phyloP scores from a whole-genome alignment of 2,113 vertebrate species.

The Todiramphus saurophagus region DNA sequence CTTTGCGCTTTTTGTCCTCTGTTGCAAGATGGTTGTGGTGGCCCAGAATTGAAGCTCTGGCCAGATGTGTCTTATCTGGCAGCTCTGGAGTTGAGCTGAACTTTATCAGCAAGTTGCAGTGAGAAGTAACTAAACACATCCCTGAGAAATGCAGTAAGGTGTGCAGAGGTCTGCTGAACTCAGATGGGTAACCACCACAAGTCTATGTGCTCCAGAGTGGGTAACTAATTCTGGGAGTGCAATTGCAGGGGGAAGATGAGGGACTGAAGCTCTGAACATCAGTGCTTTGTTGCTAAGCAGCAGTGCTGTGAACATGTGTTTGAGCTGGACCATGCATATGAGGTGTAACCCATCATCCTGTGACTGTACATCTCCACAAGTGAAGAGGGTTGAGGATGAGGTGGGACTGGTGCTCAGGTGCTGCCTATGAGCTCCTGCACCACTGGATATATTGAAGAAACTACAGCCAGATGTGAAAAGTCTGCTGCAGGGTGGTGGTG shows the following conservation, averaged over 20 bases:
- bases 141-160: fast-evolving
- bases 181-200: background rate
- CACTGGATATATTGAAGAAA: background rate
- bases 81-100: background rate
- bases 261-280: background rate
- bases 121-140: background rate
- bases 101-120: background rate
- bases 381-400: background rate
- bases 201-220: background rate
- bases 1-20: background rate
- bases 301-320: background rate
- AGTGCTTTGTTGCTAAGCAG: background rate
- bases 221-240: background rate
- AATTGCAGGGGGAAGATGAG: background rate
- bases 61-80: background rate
- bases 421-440: background rate
- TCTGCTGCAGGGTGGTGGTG: background rate
- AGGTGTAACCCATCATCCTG: fast-evolving
- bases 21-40: background rate
- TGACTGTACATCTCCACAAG: background rate
- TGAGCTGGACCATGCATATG: fast-evolving
- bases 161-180: background rate
- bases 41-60: background rate
- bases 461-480: background rate
- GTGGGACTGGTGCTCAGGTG: background rate